These are phyloP conservation scores for Dicrurus megarhynchus DNA, from an alignment of 2,113 vertebrate genomes.

Conservation along the genomic window DNA sequence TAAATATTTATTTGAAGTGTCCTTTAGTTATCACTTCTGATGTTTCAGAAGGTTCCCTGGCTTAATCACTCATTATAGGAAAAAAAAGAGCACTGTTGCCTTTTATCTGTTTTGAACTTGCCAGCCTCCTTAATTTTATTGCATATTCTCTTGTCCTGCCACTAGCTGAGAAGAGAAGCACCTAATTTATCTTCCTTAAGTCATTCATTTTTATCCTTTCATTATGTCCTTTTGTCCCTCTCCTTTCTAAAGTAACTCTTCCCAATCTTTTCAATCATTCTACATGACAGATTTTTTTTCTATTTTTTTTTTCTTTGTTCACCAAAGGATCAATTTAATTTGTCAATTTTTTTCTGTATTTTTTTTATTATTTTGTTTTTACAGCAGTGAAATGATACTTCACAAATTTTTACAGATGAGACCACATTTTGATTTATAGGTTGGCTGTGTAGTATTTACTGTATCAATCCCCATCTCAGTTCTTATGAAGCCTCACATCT, in stretches of 20 bases:
- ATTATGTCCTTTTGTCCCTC: neutral
- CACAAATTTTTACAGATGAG: neutral
- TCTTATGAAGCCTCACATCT: constrained; percentile 23
- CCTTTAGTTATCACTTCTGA: neutral
- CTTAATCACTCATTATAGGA: neutral
- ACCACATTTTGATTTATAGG: neutral
- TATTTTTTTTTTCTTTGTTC: fast-evolving
- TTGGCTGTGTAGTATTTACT: neutral
- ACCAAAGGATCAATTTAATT: neutral
- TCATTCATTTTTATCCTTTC: neutral
- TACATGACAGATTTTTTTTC: neutral
- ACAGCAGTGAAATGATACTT: neutral
- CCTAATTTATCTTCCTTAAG: neutral
- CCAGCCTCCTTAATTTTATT: neutral
- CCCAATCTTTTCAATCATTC: neutral
- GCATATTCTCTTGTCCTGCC: neutral
- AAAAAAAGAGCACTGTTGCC: neutral
- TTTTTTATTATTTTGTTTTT: neutral
- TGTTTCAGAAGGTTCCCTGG: neutral
- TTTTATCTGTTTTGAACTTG: constrained; percentile 11
- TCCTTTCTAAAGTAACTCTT: neutral
- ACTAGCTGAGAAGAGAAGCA: neutral
- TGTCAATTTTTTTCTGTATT: neutral
- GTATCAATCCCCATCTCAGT: neutral
- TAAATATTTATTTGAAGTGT: neutral